phyloP scores from a whole-genome alignment of 2,113 vertebrate species.

The Cairina moschata region DNA sequence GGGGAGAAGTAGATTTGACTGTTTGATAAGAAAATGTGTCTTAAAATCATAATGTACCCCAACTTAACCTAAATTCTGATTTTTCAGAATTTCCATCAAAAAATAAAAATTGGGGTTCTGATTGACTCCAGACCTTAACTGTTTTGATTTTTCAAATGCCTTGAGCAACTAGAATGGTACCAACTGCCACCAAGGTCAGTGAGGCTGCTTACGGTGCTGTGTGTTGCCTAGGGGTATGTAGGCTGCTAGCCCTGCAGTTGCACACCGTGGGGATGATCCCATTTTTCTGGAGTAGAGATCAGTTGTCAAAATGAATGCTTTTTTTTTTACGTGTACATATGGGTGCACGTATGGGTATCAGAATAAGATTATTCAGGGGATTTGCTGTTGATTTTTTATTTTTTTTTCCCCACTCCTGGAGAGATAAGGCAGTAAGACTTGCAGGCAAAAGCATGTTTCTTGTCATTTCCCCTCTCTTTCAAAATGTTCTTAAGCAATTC shows the following conservation, averaged over 20 bases:
- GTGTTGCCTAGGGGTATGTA: not conserved
- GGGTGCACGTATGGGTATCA: not conserved
- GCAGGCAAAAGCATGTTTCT: not conserved
- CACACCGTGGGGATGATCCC: accelerated
- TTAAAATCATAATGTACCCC: not conserved
- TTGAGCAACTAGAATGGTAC: not conserved
- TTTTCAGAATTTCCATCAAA: not conserved
- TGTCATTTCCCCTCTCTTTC: not conserved
- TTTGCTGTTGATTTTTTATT: not conserved
- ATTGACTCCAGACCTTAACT: not conserved
- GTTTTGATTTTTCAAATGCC: not conserved
- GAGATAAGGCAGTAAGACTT: not conserved
- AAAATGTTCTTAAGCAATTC: not conserved
- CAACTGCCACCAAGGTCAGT: not conserved
- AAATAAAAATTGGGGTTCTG: not conserved
- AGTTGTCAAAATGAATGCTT: not conserved
- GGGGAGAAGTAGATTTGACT: not conserved
- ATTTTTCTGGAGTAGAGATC: not conserved
- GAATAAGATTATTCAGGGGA: not conserved
- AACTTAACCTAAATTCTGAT: not conserved
- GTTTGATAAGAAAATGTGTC: not conserved
- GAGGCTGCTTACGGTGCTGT: accelerated
- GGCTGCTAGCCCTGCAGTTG: not conserved
- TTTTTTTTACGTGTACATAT: not conserved
- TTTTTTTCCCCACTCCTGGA: not conserved